Percentiles rank a stretch among this genome's conserved stretches.
Evolutionary conservation across 1,140 invertebrate species (phyloP).

Genomic region (Leguminivora glycinivorella): DNA sequence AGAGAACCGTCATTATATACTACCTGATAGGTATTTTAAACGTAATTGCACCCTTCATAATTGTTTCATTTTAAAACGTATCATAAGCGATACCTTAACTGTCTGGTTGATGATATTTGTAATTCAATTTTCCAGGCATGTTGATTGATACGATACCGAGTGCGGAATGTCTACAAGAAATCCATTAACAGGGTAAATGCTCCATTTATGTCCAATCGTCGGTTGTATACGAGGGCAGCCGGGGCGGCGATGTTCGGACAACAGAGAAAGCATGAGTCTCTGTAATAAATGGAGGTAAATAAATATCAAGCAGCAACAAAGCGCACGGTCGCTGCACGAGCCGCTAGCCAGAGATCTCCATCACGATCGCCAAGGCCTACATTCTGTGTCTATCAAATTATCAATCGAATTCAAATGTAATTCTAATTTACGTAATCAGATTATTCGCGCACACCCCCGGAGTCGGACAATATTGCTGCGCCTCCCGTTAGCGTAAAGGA

Average conservation of each 20-base stretch:
- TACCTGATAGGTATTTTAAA: slow-evolving; percentile 23
- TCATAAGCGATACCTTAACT: background rate
- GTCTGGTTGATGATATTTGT: slow-evolving; percentile 8
- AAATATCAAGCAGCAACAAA: slow-evolving; percentile 29
- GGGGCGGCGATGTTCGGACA: slow-evolving; percentile 32
- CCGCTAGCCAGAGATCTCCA: slow-evolving; percentile 10
- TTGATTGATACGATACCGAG: slow-evolving; percentile 15
- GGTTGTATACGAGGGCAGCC: slow-evolving; percentile 34
- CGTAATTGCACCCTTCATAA: slow-evolving; percentile 12
- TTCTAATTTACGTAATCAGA: background rate
- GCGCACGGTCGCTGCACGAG: background rate
- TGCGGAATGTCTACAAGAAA: slow-evolving; percentile 25
- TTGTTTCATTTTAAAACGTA: slow-evolving; percentile 21
- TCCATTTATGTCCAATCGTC: slow-evolving; percentile 30
- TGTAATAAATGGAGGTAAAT: slow-evolving; percentile 36
- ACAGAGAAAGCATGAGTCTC: slow-evolving; percentile 34
- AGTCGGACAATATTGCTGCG: too few species aligned
- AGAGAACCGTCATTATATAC: slow-evolving; percentile 10
- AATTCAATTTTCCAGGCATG: slow-evolving; percentile 13
- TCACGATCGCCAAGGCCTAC: background rate
- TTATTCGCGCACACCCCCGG: too few species aligned
- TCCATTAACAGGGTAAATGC: slow-evolving; percentile 34
- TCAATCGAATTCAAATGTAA: background rate
- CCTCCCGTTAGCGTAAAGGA: too few species aligned
- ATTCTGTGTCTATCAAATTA: background rate